Evolutionary conservation across 1,140 invertebrate genomes (phyloP).

Genomic region (Adelges cooleyi): DNA sequence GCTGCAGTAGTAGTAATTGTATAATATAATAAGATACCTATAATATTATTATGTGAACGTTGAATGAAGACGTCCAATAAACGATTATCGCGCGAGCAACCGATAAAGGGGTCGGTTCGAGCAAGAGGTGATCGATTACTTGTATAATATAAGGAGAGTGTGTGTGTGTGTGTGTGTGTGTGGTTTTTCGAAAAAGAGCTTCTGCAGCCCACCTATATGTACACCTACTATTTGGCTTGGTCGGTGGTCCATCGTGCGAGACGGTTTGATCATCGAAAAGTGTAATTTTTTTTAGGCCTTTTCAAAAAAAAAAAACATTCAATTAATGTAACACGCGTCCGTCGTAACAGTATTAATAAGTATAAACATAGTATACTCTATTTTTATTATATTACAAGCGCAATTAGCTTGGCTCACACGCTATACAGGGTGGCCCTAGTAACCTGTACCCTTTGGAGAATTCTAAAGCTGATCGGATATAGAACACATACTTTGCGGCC

Average conservation of each 20-base stretch:
- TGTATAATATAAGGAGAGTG: slow-evolving; percentile 1
- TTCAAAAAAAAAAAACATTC: neutral
- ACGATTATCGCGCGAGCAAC: neutral
- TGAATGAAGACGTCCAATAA: slow-evolving; percentile 13
- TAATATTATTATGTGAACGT: too few relatives aligned
- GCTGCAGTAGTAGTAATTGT: too few relatives aligned
- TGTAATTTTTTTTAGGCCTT: neutral
- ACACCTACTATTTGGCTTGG: neutral
- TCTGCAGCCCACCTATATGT: slow-evolving; percentile 5
- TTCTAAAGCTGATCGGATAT: too few relatives aligned
- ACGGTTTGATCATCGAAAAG: neutral
- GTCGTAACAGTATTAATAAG: too few relatives aligned
- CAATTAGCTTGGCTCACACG: too few relatives aligned
- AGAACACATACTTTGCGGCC: too few relatives aligned
- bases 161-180: neutral
- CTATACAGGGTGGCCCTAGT: too few relatives aligned
- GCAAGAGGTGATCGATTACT: slow-evolving; percentile 25
- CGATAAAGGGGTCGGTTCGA: slow-evolving; percentile 19
- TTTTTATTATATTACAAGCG: too few relatives aligned
- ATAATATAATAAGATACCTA: too few relatives aligned
- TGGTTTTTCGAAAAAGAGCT: slow-evolving; percentile 8
- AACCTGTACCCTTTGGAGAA: too few relatives aligned
- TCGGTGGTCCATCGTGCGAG: slow-evolving; percentile 22
- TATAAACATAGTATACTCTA: too few relatives aligned
- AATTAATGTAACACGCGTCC: neutral